These are phyloP conservation scores for Batillaria attramentaria DNA, from an alignment of 1,140 invertebrate genomes.

Conservation along the genomic window DNA sequence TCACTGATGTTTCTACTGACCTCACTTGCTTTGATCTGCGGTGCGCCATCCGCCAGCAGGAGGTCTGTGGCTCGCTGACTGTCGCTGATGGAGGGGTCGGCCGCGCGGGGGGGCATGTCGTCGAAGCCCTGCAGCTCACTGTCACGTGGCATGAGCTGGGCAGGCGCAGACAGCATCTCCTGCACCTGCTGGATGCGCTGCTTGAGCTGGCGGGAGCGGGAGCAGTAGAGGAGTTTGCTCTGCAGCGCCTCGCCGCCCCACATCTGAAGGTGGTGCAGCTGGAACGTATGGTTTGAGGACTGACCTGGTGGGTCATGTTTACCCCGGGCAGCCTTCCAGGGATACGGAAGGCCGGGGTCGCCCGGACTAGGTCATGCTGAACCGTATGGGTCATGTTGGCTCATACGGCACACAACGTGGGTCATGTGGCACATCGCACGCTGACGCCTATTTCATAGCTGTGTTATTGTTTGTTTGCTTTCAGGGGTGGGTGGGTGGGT, in stretches of 20 bases:
- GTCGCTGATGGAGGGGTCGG: neutral
- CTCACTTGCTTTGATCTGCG: neutral
- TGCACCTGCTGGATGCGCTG: slow-evolving; percentile 1
- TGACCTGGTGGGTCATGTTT: no score
- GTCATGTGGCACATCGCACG: no score
- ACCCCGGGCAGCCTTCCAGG: no score
- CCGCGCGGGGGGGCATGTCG: neutral
- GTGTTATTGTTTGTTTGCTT: no score
- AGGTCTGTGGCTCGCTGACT: neutral
- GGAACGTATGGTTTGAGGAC: no score
- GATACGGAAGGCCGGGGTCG: no score
- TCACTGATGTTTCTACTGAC: no score
- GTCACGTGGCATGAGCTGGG: neutral
- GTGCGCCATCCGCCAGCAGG: neutral
- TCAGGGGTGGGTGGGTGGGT: no score
- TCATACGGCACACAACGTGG: no score
- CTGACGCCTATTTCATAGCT: no score
- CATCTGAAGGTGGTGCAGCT: neutral
- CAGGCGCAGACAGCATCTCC: neutral
- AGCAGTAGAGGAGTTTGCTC: slow-evolving; percentile 6
- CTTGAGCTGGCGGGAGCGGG: neutral
- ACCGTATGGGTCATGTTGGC: no score
- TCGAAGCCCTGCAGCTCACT: slow-evolving; percentile 1
- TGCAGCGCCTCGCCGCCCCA: slow-evolving; percentile 6
- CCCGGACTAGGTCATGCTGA: no score